Conservation (phyloP, 2,797 vertebrate species). For the Salarias fasciatus region DNA sequence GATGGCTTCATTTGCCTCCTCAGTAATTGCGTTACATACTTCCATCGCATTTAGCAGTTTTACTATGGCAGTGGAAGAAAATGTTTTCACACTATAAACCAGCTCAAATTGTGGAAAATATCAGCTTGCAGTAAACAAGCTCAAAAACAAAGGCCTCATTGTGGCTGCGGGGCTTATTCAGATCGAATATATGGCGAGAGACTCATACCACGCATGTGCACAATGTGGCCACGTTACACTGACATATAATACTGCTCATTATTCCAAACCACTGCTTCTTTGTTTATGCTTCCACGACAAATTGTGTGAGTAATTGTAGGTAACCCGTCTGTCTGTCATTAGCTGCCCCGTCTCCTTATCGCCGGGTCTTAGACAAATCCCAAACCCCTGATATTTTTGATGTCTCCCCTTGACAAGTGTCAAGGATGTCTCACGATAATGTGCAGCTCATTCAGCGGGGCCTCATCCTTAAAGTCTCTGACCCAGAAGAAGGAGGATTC, state of each 20-base stretch:
- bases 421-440: slow-evolving; percentile 55
- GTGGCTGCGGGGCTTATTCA: slow-evolving; percentile 37
- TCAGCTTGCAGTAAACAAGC: slow-evolving; percentile 70
- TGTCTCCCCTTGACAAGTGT: slow-evolving; percentile 54
- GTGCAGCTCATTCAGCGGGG: slow-evolving; percentile 56
- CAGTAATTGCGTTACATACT: slow-evolving; percentile 34
- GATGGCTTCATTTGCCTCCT: slow-evolving; percentile 33
- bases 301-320: slow-evolving; percentile 61
- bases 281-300: slow-evolving; percentile 52
- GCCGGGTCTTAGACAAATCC: slow-evolving; percentile 49
- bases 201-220: slow-evolving; percentile 47
- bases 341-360: slow-evolving; percentile 57
- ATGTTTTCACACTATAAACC: slow-evolving; percentile 61
- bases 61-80: slow-evolving; percentile 48
- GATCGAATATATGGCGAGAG: slow-evolving; percentile 45
- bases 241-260: slow-evolving; percentile 60
- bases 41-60: slow-evolving; percentile 49
- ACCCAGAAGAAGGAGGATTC: slow-evolving; percentile 56
- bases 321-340: slow-evolving; percentile 61
- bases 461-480: slow-evolving; percentile 66
- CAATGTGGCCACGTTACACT: slow-evolving; percentile 44
- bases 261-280: slow-evolving; percentile 53
- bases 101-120: slow-evolving; percentile 64
- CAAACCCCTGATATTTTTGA: slow-evolving; percentile 55
- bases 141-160: slow-evolving; percentile 67